Conservation (phyloP, 2,888 invertebrate genomes). For the Cataglyphis livida region DNA sequence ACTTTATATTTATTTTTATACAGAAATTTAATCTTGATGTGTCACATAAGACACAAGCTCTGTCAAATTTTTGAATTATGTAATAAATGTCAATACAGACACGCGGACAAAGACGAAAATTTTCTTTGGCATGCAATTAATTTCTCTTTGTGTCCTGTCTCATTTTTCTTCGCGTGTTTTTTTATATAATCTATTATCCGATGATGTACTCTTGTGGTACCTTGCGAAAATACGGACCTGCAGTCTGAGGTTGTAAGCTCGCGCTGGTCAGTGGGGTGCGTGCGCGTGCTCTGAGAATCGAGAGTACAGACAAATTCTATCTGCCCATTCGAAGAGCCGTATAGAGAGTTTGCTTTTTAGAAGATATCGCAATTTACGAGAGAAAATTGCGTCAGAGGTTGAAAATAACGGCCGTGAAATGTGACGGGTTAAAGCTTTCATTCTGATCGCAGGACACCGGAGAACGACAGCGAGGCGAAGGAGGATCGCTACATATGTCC, state of each 20-base stretch:
- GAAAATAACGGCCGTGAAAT: slow-evolving; percentile 40
- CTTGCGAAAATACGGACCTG: slow-evolving; percentile 72
- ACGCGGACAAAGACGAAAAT: slow-evolving; percentile 45
- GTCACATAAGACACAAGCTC: neutral
- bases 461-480: slow-evolving; percentile 52
- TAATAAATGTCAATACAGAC: neutral
- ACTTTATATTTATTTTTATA: neutral
- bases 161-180: neutral
- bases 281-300: slow-evolving; percentile 76
- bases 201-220: slow-evolving; percentile 51
- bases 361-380: neutral
- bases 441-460: slow-evolving; percentile 66
- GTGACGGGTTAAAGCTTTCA: slow-evolving; percentile 73
- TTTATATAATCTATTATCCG: slow-evolving; percentile 58
- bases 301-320: slow-evolving; percentile 72
- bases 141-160: neutral
- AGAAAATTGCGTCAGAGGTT: neutral
- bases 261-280: slow-evolving; percentile 80
- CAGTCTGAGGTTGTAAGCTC: slow-evolving; percentile 54
- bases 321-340: slow-evolving; percentile 50
- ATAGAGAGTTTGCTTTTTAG: slow-evolving; percentile 23
- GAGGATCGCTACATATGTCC: slow-evolving; percentile 69
- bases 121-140: slow-evolving; percentile 53
- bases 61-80: slow-evolving; percentile 8
- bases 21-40: neutral